Conservation (phyloP, 2,888 invertebrate species). For the Lasioglossum lativentre region DNA sequence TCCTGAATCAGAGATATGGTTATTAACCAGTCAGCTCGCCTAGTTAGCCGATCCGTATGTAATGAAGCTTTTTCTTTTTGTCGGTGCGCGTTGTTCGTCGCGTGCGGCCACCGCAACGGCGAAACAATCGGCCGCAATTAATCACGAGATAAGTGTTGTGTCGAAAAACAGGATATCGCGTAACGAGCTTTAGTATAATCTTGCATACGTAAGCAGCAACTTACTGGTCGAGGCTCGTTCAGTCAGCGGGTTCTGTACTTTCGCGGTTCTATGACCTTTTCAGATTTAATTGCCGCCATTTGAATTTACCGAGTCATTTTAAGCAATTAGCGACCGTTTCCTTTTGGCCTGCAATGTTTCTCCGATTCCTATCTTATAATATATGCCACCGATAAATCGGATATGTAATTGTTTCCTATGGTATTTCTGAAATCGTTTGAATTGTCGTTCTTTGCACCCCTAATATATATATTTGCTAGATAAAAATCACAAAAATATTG, state of each 20-base stretch:
- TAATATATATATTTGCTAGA: not conserved
- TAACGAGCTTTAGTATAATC: not conserved
- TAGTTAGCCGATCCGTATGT: not conserved
- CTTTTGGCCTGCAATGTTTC: too few species aligned
- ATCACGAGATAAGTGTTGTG: constrained; percentile 7
- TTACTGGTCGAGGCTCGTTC: not conserved
- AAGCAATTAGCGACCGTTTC: not conserved
- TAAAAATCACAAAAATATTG: not conserved
- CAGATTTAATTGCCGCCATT: not conserved
- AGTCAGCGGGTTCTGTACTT: not conserved
- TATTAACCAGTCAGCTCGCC: not conserved
- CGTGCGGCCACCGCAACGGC: not conserved
- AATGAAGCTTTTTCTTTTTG: constrained; percentile 3
- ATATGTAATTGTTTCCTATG: not conserved
- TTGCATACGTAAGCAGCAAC: not conserved
- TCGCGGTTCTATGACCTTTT: not conserved
- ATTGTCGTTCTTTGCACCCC: not conserved
- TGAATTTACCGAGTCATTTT: not conserved
- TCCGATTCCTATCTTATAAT: not conserved
- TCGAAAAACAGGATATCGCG: not conserved
- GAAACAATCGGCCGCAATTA: constrained; percentile 13
- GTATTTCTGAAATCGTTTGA: not conserved
- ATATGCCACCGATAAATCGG: not conserved
- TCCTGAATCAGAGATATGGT: not conserved
- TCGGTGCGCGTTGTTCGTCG: not conserved